Conservation (phyloP, 1,140 invertebrate species). For the Drosophila rhopaloa region DNA sequence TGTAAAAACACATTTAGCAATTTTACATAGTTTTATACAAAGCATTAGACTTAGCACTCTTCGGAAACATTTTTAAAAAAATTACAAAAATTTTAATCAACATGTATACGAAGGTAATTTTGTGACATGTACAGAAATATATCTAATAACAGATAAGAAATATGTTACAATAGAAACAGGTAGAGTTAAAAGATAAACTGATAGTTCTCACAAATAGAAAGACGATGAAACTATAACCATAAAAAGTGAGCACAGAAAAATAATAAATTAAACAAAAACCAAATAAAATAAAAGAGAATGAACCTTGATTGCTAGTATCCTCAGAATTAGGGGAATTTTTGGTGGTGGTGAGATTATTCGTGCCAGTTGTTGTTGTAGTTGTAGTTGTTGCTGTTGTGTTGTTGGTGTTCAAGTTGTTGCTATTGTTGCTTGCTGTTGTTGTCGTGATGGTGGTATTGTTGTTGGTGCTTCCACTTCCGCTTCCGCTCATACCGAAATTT, state of each 20-base stretch:
- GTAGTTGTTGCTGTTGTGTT: slow-evolving; percentile 45
- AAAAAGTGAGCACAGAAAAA: slow-evolving; percentile 13
- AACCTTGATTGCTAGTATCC: slow-evolving; percentile 84
- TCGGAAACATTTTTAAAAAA: no score
- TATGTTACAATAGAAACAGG: slow-evolving; percentile 16
- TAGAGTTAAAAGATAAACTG: not conserved
- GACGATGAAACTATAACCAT: slow-evolving; percentile 22
- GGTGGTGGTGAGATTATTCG: slow-evolving; percentile 72
- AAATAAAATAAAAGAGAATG: slow-evolving; percentile 72
- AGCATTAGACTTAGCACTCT: no score
- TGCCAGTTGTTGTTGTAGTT: slow-evolving; percentile 55
- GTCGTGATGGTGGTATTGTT: slow-evolving; percentile 49
- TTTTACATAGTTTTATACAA: no score
- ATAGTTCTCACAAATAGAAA: slow-evolving; percentile 10
- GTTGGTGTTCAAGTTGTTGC: slow-evolving; percentile 65
- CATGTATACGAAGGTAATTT: not conserved
- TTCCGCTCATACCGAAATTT: slow-evolving; percentile 81
- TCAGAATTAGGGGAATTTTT: slow-evolving; percentile 83
- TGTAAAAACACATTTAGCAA: no score
- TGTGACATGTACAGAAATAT: slow-evolving; percentile 6
- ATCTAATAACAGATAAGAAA: slow-evolving; percentile 13
- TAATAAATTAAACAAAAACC: slow-evolving; percentile 33
- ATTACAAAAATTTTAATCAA: not conserved
- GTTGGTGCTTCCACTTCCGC: slow-evolving; percentile 59
- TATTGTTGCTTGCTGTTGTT: slow-evolving; percentile 50